Evolutionary conservation across 1,140 invertebrate species (phyloP).

Genomic region (Carposina sasakii): DNA sequence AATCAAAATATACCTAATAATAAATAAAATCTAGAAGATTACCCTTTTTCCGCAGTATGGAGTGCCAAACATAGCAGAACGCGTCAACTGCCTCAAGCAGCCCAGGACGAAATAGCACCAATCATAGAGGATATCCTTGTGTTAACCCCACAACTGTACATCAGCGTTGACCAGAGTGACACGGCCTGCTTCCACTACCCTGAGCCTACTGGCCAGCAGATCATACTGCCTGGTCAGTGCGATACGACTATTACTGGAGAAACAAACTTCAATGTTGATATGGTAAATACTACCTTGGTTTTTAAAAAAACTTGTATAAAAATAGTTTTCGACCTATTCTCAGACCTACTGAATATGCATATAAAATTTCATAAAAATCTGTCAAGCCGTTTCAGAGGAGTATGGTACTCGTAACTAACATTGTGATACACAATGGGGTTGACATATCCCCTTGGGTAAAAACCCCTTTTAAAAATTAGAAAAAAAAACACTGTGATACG

Average conservation of each 20-base stretch:
- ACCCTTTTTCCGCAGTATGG: constrained; percentile 46
- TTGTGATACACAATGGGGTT: too few relatives aligned
- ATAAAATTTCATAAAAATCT: too few relatives aligned
- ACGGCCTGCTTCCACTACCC: constrained; percentile 56
- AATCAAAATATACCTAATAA: too few relatives aligned
- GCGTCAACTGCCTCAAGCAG: constrained; percentile 23
- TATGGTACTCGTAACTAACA: too few relatives aligned
- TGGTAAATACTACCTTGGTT: constrained; percentile 36
- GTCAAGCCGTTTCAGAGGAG: too few relatives aligned
- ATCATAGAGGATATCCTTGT: constrained; percentile 33
- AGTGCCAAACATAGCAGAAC: constrained; percentile 52
- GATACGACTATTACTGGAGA: constrained; percentile 40
- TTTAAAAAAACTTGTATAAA: too few relatives aligned
- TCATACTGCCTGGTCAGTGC: constrained; percentile 52
- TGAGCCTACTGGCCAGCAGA: constrained; percentile 19
- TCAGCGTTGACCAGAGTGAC: constrained; percentile 34
- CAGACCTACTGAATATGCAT: too few relatives aligned
- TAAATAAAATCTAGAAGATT: too few relatives aligned
- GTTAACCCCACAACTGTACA: constrained; percentile 37
- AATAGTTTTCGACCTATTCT: too few relatives aligned
- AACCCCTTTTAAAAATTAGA: too few relatives aligned
- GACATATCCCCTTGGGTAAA: too few relatives aligned
- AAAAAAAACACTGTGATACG: too few relatives aligned
- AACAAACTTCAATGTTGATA: constrained; percentile 26
- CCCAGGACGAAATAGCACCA: constrained; percentile 28